These are phyloP conservation scores for Neofelis nebulosa DNA, from an alignment of 2,113 vertebrate genomes.

Conservation along the genomic window DNA sequence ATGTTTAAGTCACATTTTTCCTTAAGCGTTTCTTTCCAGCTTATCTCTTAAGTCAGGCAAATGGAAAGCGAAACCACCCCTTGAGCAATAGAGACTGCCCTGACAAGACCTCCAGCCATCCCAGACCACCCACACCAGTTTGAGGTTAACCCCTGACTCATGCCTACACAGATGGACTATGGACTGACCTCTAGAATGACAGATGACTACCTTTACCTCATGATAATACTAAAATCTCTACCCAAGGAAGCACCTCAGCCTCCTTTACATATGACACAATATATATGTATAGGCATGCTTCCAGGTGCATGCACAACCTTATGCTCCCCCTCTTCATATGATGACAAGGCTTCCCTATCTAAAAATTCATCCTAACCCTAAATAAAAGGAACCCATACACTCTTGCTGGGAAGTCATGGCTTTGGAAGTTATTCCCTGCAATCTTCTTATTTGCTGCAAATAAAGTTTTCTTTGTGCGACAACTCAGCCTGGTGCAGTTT, in stretches of 20 bases:
- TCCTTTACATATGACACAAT: neutral
- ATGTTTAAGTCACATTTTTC: neutral
- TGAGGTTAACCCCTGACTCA: neutral
- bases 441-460: neutral
- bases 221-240: neutral
- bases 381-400: neutral
- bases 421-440: neutral
- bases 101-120: neutral
- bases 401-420: neutral
- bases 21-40: neutral
- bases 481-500: neutral
- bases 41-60: neutral
- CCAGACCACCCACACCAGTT: neutral
- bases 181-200: neutral
- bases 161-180: neutral
- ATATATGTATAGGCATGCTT: neutral
- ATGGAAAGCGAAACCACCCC: neutral
- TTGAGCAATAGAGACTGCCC: neutral
- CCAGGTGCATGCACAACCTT: neutral
- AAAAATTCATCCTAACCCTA: neutral
- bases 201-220: neutral
- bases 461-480: neutral
- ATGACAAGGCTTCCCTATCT: neutral
- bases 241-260: neutral
- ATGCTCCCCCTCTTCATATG: neutral